A percentile compares a stretch with the other conserved stretches of the same genome.
Evolutionary conservation across 2,113 vertebrate genomes (phyloP).

Genomic region (Tauraco erythrolophus): DNA sequence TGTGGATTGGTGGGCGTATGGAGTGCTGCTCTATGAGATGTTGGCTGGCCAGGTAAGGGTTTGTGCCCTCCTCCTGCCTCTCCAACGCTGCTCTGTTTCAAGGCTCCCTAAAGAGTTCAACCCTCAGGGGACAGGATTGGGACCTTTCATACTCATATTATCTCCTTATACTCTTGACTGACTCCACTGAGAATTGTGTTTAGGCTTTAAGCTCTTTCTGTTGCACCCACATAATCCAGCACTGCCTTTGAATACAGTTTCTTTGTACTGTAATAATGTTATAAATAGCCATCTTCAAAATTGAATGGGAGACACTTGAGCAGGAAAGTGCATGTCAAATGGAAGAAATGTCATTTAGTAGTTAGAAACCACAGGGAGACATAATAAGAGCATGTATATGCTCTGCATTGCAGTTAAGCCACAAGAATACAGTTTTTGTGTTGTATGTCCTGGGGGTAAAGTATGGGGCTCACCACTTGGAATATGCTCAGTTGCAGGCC

Average conservation of each 20-base stretch:
- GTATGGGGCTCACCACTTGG: neutral
- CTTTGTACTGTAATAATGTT: constrained; percentile 48
- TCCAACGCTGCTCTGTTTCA: neutral
- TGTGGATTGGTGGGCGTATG: constrained; percentile 98
- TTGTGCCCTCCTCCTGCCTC: neutral
- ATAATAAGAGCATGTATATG: neutral
- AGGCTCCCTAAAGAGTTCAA: neutral
- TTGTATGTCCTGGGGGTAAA: neutral
- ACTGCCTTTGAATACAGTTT: neutral
- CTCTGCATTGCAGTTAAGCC: neutral
- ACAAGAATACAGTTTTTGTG: neutral
- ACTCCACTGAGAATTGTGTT: neutral
- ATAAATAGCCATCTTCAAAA: constrained; percentile 36
- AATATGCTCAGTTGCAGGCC: neutral
- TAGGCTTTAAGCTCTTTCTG: constrained; percentile 33
- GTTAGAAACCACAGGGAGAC: neutral
- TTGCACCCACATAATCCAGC: constrained; percentile 29
- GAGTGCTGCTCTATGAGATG: constrained; percentile 97
- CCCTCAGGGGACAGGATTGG: neutral
- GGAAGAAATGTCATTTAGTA: constrained; percentile 18
- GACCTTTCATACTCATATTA: neutral
- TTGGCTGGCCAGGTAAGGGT: constrained; percentile 93
- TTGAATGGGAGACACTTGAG: constrained; percentile 36
- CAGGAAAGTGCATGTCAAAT: constrained; percentile 14
- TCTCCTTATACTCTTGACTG: constrained; percentile 1